phyloP scores from a whole-genome alignment of 2,113 vertebrate species.

The Psilopogon haemacephalus region DNA sequence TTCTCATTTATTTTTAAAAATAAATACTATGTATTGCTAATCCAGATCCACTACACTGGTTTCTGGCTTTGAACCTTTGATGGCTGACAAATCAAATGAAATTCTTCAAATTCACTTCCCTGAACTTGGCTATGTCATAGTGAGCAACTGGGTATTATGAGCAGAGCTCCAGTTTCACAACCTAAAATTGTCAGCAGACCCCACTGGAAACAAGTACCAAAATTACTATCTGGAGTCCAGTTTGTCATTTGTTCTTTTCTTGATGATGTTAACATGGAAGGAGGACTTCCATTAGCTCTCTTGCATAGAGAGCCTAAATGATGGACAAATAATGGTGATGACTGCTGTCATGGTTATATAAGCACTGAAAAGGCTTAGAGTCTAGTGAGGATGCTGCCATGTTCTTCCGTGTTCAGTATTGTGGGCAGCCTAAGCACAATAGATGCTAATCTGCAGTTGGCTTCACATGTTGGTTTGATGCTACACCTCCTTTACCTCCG shows the following conservation, averaged over 20 bases:
- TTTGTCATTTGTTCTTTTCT: background rate
- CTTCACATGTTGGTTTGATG: background rate
- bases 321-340: background rate
- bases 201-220: no score
- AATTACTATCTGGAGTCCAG: no score
- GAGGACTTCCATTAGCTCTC: background rate
- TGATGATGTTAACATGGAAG: background rate
- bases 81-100: no score
- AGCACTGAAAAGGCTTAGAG: background rate
- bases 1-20: no score
- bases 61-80: no score
- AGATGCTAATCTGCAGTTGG: background rate
- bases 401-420: background rate
- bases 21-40: no score
- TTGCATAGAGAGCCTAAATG: background rate
- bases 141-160: no score
- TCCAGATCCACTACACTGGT: no score
- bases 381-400: background rate
- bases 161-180: no score
- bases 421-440: background rate
- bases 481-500: background rate
- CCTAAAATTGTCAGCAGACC: no score
- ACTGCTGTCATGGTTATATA: background rate
- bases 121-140: no score
- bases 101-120: no score